Evolutionary conservation across 2,888 invertebrate species (phyloP).

Genomic region (Cybosia mesomella): DNA sequence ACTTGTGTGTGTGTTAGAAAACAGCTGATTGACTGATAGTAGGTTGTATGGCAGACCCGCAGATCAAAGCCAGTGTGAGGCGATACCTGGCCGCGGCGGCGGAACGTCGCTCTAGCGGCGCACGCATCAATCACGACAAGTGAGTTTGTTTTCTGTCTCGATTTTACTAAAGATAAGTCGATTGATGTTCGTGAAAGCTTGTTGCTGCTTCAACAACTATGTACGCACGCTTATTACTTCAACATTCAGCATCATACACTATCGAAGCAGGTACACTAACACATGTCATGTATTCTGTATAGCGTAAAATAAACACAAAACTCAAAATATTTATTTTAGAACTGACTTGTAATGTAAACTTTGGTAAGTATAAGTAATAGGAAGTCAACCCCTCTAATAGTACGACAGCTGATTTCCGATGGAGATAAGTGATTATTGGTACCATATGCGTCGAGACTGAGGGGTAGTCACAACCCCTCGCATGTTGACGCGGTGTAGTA

Average conservation of each 20-base stretch:
- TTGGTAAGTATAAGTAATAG: conserved; percentile 63
- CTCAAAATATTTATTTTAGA: conserved; percentile 40
- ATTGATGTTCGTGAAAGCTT: conserved; percentile 51
- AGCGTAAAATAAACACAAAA: conserved; percentile 11
- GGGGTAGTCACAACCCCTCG: conserved; percentile 49
- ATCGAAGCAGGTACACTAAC: conserved; percentile 8
- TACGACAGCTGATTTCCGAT: conserved; percentile 81
- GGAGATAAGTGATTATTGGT: conserved; percentile 72
- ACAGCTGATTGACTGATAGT: conserved; percentile 45
- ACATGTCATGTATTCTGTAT: background rate
- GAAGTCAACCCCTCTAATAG: conserved; percentile 60
- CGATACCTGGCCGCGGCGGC: conserved; percentile 89
- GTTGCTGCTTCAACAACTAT: conserved; percentile 37
- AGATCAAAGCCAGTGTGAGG: conserved; percentile 93
- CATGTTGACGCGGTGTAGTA: conserved; percentile 32
- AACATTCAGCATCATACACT: conserved; percentile 8
- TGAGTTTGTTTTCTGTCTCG: conserved; percentile 59
- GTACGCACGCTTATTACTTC: conserved; percentile 30
- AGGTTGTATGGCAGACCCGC: conserved; percentile 90
- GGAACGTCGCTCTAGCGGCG: conserved; percentile 72
- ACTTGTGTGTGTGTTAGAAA: conserved; percentile 45
- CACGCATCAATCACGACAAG: conserved; percentile 79
- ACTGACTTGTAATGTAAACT: conserved; percentile 51
- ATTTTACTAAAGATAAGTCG: conserved; percentile 46
- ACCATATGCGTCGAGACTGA: conserved; percentile 64